Evolutionary conservation across 2,888 invertebrate species (phyloP).

Genomic region (Drosophila phalerata): DNA sequence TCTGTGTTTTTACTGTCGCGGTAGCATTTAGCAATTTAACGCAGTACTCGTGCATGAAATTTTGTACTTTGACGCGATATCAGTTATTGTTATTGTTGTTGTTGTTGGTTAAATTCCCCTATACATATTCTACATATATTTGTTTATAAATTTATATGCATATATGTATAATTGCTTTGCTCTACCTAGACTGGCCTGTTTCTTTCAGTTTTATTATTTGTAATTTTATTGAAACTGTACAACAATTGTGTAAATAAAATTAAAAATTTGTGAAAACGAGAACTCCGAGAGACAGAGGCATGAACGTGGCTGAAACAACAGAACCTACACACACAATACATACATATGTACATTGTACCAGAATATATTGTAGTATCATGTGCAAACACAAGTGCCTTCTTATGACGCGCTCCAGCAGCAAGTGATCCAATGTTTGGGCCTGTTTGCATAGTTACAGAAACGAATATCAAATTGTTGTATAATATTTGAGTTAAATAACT

Average conservation of each 20-base stretch:
- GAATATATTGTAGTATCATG: slow-evolving; percentile 56
- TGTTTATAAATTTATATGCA: slow-evolving; percentile 9
- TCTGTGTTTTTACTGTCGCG: slow-evolving; percentile 65
- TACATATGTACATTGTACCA: not conserved
- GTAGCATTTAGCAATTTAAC: slow-evolving; percentile 79
- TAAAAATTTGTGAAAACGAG: slow-evolving; percentile 48
- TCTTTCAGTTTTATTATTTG: slow-evolving; percentile 44
- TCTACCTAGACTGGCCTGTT: slow-evolving; percentile 42
- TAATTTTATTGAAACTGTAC: slow-evolving; percentile 78
- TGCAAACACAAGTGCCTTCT: slow-evolving; percentile 74
- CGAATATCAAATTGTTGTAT: slow-evolving; percentile 60
- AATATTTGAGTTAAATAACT: slow-evolving; percentile 49
- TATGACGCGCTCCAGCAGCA: slow-evolving; percentile 54
- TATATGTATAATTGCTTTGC: slow-evolving; percentile 59
- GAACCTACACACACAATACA: slow-evolving; percentile 6
- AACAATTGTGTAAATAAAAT: slow-evolving; percentile 77
- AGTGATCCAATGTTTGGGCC: slow-evolving; percentile 51
- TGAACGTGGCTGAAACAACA: slow-evolving; percentile 69
- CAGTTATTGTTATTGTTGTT: slow-evolving; percentile 57
- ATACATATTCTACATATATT: slow-evolving; percentile 20
- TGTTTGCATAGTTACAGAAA: slow-evolving; percentile 65
- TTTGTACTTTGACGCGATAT: slow-evolving; percentile 76
- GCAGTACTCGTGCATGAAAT: slow-evolving; percentile 79
- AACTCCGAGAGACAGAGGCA: slow-evolving; percentile 15
- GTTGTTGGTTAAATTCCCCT: slow-evolving; percentile 45